Evolutionary conservation across 2,888 invertebrate genomes (phyloP).

Genomic region (Calameuta idolon): DNA sequence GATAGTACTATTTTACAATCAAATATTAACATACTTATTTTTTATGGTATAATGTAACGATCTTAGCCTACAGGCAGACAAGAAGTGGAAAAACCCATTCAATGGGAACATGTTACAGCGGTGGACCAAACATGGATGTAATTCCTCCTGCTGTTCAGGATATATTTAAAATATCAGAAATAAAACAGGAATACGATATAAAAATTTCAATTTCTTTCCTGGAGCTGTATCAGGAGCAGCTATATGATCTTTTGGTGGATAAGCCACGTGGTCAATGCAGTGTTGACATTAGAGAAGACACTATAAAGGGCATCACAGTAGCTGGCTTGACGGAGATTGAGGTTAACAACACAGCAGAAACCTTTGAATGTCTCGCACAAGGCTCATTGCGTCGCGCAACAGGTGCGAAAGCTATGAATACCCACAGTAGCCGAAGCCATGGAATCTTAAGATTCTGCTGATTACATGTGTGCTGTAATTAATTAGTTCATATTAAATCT

Average conservation of each 20-base stretch:
- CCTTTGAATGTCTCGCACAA: slow-evolving; percentile 75
- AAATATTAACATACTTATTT: slow-evolving; percentile 40
- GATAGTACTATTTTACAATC: background rate
- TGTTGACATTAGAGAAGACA: slow-evolving; percentile 86
- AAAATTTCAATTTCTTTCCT: slow-evolving; percentile 84
- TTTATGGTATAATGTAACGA: slow-evolving; percentile 91
- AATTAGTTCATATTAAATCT: no score
- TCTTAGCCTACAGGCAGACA: slow-evolving; percentile 95
- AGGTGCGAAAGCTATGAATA: slow-evolving; percentile 93
- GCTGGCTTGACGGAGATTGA: slow-evolving; percentile 74
- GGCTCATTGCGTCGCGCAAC: slow-evolving; percentile 85
- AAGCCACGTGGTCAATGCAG: slow-evolving; percentile 77
- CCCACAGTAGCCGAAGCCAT: slow-evolving; percentile 88
- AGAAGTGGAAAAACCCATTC: slow-evolving; percentile 94
- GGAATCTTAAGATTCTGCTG: no score
- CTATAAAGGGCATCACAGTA: slow-evolving; percentile 64
- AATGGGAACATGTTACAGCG: slow-evolving; percentile 87
- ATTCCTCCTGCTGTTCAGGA: slow-evolving; percentile 89
- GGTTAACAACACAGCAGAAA: slow-evolving; percentile 75
- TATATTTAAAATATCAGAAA: slow-evolving; percentile 78
- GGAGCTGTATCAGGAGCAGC: slow-evolving; percentile 90
- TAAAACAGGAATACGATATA: slow-evolving; percentile 71
- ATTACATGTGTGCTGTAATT: no score
- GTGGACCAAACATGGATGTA: slow-evolving; percentile 79
- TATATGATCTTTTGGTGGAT: slow-evolving; percentile 83